Evolutionary conservation across 2,797 vertebrate species (phyloP).

Genomic region (Sebastes flavidus): DNA sequence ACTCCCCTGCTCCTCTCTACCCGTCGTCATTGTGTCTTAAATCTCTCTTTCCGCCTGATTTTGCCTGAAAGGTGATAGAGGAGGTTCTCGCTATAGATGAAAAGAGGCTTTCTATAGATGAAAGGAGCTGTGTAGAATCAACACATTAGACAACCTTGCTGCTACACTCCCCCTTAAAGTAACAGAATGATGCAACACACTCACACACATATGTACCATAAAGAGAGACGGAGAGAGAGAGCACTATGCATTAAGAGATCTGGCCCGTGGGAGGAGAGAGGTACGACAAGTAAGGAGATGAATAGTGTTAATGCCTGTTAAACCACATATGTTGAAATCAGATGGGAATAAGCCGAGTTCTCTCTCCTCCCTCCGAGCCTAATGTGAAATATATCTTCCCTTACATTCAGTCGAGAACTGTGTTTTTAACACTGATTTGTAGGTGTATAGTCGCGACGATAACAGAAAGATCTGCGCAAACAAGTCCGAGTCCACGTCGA

Average conservation of each 20-base stretch:
- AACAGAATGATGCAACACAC: constrained; percentile 61
- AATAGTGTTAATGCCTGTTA: constrained; percentile 69
- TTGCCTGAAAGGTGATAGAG: constrained; percentile 64
- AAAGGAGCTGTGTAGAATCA: constrained; percentile 59
- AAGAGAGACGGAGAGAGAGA: constrained; percentile 19
- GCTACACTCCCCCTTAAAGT: constrained; percentile 55
- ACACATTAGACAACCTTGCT: constrained; percentile 63
- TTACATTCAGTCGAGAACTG: constrained; percentile 9
- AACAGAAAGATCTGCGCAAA: constrained; percentile 31
- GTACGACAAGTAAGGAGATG: constrained; percentile 53
- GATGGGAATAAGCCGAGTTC: constrained; percentile 53
- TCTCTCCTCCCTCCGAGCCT: constrained; percentile 44
- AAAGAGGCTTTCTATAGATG: constrained; percentile 53
- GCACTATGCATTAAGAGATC: constrained; percentile 62
- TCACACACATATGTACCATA: constrained; percentile 22
- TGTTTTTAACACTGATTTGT: constrained; percentile 12
- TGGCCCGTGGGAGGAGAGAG: constrained; percentile 65
- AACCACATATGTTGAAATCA: constrained; percentile 64
- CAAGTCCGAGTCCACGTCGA: constrained; percentile 19
- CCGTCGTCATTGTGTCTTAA: constrained; percentile 57
- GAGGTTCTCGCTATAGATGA: constrained; percentile 56
- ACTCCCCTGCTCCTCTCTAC: constrained; percentile 43
- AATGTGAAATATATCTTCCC: constrained; percentile 42
- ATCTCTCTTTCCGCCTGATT: constrained; percentile 75
- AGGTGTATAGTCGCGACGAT: background rate